These are phyloP conservation scores for Porites divaricata DNA, from an alignment of 92 coral and sea anemone species.

Conservation along the genomic window DNA sequence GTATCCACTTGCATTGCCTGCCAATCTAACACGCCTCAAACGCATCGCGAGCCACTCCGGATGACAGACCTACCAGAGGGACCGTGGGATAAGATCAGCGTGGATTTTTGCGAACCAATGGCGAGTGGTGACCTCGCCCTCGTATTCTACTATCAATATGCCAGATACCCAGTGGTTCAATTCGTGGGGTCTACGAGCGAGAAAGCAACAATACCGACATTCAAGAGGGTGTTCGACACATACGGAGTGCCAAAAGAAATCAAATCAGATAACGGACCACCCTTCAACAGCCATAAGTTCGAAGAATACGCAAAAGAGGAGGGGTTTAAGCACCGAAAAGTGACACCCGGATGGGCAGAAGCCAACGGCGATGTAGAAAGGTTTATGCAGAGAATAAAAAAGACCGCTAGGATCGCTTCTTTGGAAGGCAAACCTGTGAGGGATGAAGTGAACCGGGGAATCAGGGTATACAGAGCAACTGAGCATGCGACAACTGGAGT, in stretches of 20 bases:
- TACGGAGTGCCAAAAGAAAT: slow-evolving; percentile 2
- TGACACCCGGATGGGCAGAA: slow-evolving; percentile 31
- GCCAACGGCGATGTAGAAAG: slow-evolving; percentile 28
- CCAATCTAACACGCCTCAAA: too few species aligned
- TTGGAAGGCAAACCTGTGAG: slow-evolving; percentile 11
- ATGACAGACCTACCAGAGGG: slow-evolving; percentile 26
- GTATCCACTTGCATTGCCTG: too few species aligned
- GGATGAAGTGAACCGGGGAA: slow-evolving; percentile 5
- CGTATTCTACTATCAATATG: slow-evolving; percentile 10
- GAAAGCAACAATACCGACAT: slow-evolving; percentile 10
- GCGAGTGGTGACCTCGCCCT: not conserved
- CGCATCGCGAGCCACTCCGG: too few species aligned
- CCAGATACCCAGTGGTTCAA: slow-evolving; percentile 24
- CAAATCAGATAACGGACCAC: slow-evolving; percentile 32
- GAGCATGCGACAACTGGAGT: slow-evolving; percentile 32
- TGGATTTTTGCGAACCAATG: too few species aligned
- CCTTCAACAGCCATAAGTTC: slow-evolving; percentile 11
- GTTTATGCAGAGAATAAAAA: slow-evolving; percentile 26
- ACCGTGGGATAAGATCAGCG: too few species aligned
- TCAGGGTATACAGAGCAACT: slow-evolving; percentile 21
- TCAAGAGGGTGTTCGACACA: slow-evolving; percentile 20
- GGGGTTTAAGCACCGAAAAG: slow-evolving; percentile 23
- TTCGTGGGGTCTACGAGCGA: slow-evolving; percentile 20
- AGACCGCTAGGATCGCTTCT: slow-evolving; percentile 2
- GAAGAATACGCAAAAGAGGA: slow-evolving; percentile 3